Conservation (phyloP, 1,140 invertebrate species). For the Helicorthomorpha holstii region DNA sequence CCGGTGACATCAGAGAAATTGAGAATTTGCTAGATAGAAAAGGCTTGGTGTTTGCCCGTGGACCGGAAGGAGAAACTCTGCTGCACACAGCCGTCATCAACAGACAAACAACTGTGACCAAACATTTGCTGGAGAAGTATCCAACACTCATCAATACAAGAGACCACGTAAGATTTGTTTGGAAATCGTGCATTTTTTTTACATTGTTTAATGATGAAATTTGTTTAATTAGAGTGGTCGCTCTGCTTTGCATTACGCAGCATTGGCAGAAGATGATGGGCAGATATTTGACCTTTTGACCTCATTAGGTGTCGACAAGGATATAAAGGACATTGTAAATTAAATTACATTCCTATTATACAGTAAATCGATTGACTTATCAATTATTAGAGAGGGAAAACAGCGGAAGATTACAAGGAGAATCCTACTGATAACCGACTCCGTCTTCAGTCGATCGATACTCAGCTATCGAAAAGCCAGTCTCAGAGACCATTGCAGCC, state of each 20-base stretch:
- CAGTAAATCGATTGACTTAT: too few relatives aligned
- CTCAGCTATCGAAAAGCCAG: background rate
- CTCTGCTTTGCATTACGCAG: slow-evolving; percentile 80
- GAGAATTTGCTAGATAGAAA: slow-evolving; percentile 71
- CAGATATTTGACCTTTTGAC: slow-evolving; percentile 71
- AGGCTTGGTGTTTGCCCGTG: slow-evolving; percentile 73
- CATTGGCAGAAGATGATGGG: slow-evolving; percentile 64
- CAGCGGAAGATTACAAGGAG: background rate
- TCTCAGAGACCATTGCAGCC: background rate
- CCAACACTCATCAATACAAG: slow-evolving; percentile 1
- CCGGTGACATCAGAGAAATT: slow-evolving; percentile 64
- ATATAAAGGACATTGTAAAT: slow-evolving; percentile 62
- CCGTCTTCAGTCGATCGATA: background rate
- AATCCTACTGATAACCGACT: background rate
- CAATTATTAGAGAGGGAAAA: background rate
- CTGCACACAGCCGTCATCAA: slow-evolving; percentile 76
- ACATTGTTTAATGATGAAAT: too few relatives aligned
- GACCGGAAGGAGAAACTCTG: slow-evolving; percentile 75
- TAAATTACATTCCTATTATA: background rate
- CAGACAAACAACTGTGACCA: slow-evolving; percentile 29
- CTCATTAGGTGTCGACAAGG: slow-evolving; percentile 65
- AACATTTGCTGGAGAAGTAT: slow-evolving; percentile 7
- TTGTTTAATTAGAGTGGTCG: slow-evolving; percentile 44
- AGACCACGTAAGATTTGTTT: slow-evolving; percentile 6
- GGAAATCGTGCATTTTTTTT: background rate